Evolutionary conservation across 2,113 vertebrate species (phyloP), one percentile per base, ranked within the genome.

Genomic region (Dunckerocampus dactyliophorus): DNA sequence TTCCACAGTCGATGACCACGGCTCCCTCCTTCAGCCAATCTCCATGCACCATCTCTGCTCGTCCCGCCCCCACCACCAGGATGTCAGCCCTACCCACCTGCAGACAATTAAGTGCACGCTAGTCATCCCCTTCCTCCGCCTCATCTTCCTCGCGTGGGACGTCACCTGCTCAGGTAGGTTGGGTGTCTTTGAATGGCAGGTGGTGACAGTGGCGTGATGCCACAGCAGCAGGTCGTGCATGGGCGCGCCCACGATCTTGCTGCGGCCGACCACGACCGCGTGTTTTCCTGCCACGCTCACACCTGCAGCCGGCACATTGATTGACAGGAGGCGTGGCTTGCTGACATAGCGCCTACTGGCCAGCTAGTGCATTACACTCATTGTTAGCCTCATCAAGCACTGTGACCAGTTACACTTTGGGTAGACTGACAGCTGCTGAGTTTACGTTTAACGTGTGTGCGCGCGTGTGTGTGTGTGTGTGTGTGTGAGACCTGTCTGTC

Each of bases 11-110:
- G 13, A 99, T 97, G 76, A 99, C 95, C 1, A 99, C 77, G 0
- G 94, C 93, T 13, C 97, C 97, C 2, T 93, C 90, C 79, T 98
- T 98, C 82, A 99, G 89, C 97, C 97, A 99, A 52, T 95, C 93
- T 22, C 97, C 97, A 85, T 88, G 93, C n/a, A 98, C 91, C 93
- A 99, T 93, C 85, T 98, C 94, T 1, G 95, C 91, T 86, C 86
- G 87, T 19, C 97, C 95, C 13, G 89, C 87, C 31, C 95, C 97
- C 66, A 98, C 95, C 74, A 99, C 97, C 83, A 99, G 73, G 79
- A 99, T 94, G 67, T 99, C 96, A 24, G 94, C 97, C 85, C 90
- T 90, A 56, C 89, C 82, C 50, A 98, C 90, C 89, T 92, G 79
- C 1, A 62, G 13, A 50, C 51, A 28, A 61, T 22, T 13, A 68